Conservation (phyloP, 1,140 invertebrate genomes). For the Eriocheir sinensis region DNA sequence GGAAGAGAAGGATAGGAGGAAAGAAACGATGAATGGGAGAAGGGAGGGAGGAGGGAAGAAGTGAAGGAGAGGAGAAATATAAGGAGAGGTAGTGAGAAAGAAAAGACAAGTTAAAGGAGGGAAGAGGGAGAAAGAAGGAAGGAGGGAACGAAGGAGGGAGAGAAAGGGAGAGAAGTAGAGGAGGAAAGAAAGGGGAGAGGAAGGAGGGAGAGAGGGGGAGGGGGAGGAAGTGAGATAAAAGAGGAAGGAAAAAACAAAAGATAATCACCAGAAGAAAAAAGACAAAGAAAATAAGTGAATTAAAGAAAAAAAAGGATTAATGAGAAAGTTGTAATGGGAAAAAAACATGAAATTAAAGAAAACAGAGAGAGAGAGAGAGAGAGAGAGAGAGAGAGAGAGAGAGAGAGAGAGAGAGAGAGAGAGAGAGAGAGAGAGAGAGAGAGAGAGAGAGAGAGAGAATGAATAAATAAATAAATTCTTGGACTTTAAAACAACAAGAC, state of each 20-base stretch:
- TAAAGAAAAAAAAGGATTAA: background rate
- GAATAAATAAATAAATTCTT: background rate
- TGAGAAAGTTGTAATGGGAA: background rate
- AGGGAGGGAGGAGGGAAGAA: background rate
- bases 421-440: slow-evolving; percentile 54
- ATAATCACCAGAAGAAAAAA: background rate
- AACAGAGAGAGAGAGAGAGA: background rate
- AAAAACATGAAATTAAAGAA: background rate
- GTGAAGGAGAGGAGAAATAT: background rate
- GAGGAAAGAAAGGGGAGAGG: background rate
- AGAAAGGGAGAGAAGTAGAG: background rate
- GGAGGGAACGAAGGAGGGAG: background rate
- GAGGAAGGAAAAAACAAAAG: background rate
- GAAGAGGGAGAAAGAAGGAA: background rate
- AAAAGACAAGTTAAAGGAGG: background rate
- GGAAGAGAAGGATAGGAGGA: background rate
- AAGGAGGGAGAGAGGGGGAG: background rate
- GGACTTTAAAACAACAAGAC: slow-evolving; percentile 37
- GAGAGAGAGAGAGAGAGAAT: slow-evolving; percentile 30
- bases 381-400: slow-evolving; percentile 40
- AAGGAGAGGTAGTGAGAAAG: background rate
- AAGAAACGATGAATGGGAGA: background rate
- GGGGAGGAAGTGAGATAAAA: background rate
- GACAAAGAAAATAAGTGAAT: background rate
- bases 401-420: slow-evolving; percentile 38